A percentile compares a stretch with the other conserved stretches of the same genome.
phyloP scores from a whole-genome alignment of 1,140 invertebrate species.

The Nebria ingens region DNA sequence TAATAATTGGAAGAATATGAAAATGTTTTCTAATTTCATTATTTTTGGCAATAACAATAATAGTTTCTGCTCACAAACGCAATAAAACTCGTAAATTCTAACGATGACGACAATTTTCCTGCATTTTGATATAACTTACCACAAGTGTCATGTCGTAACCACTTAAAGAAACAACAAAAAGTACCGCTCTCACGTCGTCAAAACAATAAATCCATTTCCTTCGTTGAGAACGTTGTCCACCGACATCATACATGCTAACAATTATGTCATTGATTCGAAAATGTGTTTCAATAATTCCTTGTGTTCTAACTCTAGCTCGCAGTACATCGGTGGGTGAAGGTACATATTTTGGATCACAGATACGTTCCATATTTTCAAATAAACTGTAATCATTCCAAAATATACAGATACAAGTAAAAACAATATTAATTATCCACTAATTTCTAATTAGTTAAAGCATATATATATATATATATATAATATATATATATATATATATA shows the following conservation, averaged over 20 bases:
- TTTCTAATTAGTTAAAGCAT: no score
- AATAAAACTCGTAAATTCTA: no score
- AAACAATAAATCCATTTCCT: constrained; percentile 69
- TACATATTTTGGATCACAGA: constrained; percentile 53
- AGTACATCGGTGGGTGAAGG: constrained; percentile 63
- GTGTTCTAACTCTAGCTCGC: constrained; percentile 59
- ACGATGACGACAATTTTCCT: constrained; percentile 14
- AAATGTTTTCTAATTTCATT: no score
- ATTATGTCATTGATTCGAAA: constrained; percentile 59
- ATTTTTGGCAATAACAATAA: no score
- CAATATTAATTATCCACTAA: no score
- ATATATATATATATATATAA: no score
- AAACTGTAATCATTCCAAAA: constrained; percentile 38
- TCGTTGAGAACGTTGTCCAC: constrained; percentile 60
- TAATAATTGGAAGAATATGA: no score
- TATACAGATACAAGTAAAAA: neutral
- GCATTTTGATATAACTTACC: constrained; percentile 37
- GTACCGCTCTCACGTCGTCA: constrained; percentile 52
- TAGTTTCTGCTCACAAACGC: no score
- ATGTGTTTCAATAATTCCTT: constrained; percentile 66
- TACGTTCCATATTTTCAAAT: constrained; percentile 58
- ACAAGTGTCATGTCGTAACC: constrained; percentile 55
- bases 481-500: no score
- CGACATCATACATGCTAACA: constrained; percentile 52
- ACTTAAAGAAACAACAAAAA: constrained; percentile 56